These are phyloP conservation scores for Alaudala cheleensis DNA, from an alignment of 2,113 vertebrate genomes.

Conservation along the genomic window DNA sequence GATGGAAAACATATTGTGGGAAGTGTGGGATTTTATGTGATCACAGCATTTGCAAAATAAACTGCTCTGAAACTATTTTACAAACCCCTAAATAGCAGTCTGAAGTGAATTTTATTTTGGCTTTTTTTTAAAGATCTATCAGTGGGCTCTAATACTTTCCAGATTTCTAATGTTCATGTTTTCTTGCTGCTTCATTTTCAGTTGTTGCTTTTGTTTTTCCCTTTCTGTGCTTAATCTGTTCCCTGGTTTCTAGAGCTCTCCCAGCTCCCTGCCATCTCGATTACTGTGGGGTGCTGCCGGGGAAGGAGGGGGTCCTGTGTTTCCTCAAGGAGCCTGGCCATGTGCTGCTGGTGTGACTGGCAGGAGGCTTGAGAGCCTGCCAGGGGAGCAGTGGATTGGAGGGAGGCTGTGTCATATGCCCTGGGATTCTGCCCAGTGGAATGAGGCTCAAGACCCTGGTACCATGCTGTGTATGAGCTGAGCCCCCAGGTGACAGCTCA, in stretches of 20 bases:
- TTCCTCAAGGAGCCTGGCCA: not conserved
- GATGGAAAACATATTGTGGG: conserved; percentile 7
- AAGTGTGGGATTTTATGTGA: not conserved
- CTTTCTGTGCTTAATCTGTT: not conserved
- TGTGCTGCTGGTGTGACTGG: not conserved
- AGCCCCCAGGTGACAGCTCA: not conserved
- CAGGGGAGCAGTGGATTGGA: not conserved
- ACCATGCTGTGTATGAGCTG: not conserved
- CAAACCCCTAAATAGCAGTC: conserved; percentile 33
- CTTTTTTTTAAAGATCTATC: not conserved
- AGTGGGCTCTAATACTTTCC: conserved; percentile 33
- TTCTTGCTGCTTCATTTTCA: conserved; percentile 21
- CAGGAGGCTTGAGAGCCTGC: not conserved
- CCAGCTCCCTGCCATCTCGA: not conserved
- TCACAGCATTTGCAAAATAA: conserved; percentile 29
- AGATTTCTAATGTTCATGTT: conserved; percentile 50
- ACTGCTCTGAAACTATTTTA: conserved; percentile 48
- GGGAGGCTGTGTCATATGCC: not conserved
- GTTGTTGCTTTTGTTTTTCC: not conserved
- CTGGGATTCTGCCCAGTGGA: not conserved
- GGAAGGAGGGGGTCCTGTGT: rapidly evolving
- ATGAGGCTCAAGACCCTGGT: not conserved
- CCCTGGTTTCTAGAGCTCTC: not conserved
- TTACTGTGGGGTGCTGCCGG: not conserved
- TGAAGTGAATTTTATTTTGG: conserved; percentile 31